Evolutionary conservation across 2,113 vertebrate species (phyloP).

Genomic region (Rhizomys pruinosus): DNA sequence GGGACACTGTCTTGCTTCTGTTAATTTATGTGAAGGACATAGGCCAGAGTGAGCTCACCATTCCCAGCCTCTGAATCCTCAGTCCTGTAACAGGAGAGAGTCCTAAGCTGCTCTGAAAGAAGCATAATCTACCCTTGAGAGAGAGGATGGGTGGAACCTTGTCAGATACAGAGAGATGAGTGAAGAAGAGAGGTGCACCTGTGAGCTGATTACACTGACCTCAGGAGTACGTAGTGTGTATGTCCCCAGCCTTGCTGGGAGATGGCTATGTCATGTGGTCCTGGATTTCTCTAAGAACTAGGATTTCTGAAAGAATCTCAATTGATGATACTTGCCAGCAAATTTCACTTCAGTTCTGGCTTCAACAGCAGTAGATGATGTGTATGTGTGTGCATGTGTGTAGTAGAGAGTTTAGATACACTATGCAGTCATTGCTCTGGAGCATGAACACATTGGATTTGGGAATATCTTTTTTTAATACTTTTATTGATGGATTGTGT

Average conservation of each 20-base stretch:
- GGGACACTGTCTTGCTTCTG: too few relatives aligned
- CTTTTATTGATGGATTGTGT: too few relatives aligned
- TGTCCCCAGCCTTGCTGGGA: not conserved
- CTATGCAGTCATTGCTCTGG: conserved; percentile 31
- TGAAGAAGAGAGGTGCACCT: not conserved
- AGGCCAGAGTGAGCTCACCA: too few relatives aligned
- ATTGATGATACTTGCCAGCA: not conserved
- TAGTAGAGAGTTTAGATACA: not conserved
- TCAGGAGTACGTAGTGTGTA: not conserved
- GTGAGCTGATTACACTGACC: not conserved
- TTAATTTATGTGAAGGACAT: too few relatives aligned
- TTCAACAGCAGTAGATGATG: not conserved
- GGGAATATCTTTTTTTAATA: conserved; percentile 47
- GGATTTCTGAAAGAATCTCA: conserved; percentile 33
- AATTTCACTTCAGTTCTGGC: conserved; percentile 16
- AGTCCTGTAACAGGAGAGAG: not conserved
- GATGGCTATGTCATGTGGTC: not conserved
- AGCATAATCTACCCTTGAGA: not conserved
- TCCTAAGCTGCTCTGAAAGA: not conserved
- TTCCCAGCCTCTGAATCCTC: too few relatives aligned
- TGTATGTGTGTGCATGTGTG: not conserved
- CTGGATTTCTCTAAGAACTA: not conserved
- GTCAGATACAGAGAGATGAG: not conserved
- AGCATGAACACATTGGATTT: conserved; percentile 8
- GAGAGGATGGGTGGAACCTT: not conserved